These are phyloP conservation scores for Chrysochloris asiatica DNA, from an alignment of 2,113 vertebrate species.

Conservation along the genomic window DNA sequence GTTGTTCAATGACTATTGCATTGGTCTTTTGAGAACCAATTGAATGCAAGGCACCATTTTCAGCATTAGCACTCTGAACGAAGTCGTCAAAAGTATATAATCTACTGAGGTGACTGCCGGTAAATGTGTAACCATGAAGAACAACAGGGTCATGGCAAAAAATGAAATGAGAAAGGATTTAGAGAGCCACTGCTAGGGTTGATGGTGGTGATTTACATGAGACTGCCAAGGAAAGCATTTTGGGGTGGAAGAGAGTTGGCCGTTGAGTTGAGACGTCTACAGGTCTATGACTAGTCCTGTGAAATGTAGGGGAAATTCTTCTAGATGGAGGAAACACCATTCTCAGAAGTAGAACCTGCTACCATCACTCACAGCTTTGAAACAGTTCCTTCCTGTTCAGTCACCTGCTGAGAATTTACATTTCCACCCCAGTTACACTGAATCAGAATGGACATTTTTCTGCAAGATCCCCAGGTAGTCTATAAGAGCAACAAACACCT, in stretches of 20 bases:
- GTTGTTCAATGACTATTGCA: not conserved
- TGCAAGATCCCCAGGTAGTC: not conserved
- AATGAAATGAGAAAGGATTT: not conserved
- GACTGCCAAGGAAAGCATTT: not conserved
- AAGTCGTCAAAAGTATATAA: not conserved
- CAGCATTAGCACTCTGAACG: fast-evolving
- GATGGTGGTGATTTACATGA: fast-evolving
- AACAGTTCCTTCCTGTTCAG: not conserved
- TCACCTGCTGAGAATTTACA: not conserved
- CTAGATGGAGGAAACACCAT: not conserved
- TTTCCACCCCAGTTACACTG: not conserved
- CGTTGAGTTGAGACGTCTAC: not conserved
- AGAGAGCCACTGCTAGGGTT: not conserved
- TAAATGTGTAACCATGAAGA: not conserved
- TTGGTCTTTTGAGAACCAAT: no score
- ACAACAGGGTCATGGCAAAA: no score
- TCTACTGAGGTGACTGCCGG: not conserved
- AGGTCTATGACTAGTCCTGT: not conserved
- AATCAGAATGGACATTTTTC: not conserved
- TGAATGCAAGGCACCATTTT: no score
- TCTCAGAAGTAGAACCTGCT: not conserved
- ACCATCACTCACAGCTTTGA: not conserved
- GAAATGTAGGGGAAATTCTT: not conserved
- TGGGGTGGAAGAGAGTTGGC: not conserved
- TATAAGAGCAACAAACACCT: not conserved